Percentiles rank a stretch among this genome's conserved stretches.
Conservation (phyloP, 2,113 vertebrate species). For the Leptocoma aspasia region DNA sequence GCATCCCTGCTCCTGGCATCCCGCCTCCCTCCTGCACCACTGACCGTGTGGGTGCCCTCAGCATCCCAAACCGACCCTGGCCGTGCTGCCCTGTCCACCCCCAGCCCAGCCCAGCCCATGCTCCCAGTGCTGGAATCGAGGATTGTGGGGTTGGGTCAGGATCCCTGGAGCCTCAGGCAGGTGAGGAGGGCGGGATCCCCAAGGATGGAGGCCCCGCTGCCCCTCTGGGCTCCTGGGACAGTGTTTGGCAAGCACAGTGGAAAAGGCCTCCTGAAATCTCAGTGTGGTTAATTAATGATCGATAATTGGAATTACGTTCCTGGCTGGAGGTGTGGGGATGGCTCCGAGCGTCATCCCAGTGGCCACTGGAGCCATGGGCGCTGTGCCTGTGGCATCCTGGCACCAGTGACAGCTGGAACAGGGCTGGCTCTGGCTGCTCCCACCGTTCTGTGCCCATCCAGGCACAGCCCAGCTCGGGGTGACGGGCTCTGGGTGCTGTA, state of each 20-base stretch:
- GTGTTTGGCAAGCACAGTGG: accelerated
- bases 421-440: neutral
- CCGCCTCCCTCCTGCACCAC: accelerated
- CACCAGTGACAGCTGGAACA: accelerated
- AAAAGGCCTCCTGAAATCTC: neutral
- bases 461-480: neutral
- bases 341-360: accelerated
- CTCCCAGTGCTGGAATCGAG: accelerated
- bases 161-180: accelerated
- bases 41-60: accelerated
- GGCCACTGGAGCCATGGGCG: accelerated
- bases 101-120: accelerated
- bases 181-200: neutral
- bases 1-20: neutral
- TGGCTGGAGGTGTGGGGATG: neutral
- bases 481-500: accelerated
- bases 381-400: neutral
- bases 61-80: neutral
- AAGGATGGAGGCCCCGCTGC: neutral
- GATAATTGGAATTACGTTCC: neutral
- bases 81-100: too few relatives aligned
- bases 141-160: accelerated
- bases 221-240: neutral
- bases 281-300: neutral
- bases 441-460: accelerated